Evolutionary conservation across 2,113 vertebrate genomes (phyloP).

Genomic region (Cygnus buccinator): DNA sequence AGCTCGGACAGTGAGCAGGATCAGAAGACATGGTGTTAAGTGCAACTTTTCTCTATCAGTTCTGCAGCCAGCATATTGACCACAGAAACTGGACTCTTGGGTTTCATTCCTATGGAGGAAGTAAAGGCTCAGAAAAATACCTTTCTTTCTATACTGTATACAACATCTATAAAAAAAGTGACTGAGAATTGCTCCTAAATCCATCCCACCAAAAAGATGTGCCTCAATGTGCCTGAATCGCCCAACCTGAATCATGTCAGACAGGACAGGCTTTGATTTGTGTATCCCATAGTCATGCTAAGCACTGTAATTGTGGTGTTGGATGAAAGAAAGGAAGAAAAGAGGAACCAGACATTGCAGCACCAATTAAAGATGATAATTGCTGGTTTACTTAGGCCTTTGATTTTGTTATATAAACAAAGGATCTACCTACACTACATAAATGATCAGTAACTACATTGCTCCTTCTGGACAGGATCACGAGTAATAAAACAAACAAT

Average conservation of each 20-base stretch:
- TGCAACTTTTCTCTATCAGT: background rate
- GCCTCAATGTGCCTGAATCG: background rate
- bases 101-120: background rate
- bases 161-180: background rate
- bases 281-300: background rate
- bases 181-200: background rate
- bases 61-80: background rate
- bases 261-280: background rate
- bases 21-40: background rate
- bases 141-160: background rate
- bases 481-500: background rate
- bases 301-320: background rate
- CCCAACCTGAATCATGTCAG: background rate
- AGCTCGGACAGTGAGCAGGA: background rate
- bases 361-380: background rate
- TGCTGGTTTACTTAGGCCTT: background rate
- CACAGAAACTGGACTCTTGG: background rate
- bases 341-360: background rate
- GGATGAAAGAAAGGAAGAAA: background rate
- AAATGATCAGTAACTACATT: background rate
- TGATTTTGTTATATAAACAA: background rate
- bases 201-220: background rate
- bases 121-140: background rate
- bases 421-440: background rate
- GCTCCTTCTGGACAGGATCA: background rate